These are phyloP conservation scores for Alces alces DNA, from an alignment of 2,113 vertebrate genomes.

Conservation along the genomic window DNA sequence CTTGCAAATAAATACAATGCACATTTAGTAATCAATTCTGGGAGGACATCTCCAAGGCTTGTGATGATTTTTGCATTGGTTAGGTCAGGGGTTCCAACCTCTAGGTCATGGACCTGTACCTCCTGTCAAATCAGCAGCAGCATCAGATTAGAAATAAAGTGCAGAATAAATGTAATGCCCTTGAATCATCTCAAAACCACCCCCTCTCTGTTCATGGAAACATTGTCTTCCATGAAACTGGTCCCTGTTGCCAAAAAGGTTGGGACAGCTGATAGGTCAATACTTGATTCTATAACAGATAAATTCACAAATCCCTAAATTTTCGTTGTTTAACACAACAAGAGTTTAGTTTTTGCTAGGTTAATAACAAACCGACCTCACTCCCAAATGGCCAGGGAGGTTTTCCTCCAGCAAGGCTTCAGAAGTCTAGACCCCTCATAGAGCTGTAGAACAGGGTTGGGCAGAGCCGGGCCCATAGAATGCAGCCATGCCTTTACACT, in stretches of 20 bases:
- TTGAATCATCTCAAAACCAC: background rate
- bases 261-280: background rate
- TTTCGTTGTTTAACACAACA: background rate
- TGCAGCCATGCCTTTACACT: background rate
- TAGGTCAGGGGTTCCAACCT: background rate
- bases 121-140: background rate
- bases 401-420: background rate
- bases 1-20: background rate
- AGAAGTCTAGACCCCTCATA: accelerated
- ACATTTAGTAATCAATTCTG: background rate
- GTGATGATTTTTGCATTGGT: background rate
- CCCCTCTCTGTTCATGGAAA: background rate
- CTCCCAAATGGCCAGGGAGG: background rate
- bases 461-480: background rate
- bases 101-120: background rate
- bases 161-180: background rate
- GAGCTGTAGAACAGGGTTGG: background rate
- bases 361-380: background rate
- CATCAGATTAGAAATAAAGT: background rate
- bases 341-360: background rate
- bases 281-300: background rate
- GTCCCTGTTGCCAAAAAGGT: background rate
- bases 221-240: background rate
- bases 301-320: background rate
- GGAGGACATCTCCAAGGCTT: background rate